Percentiles rank a stretch among this genome's conserved stretches.
phyloP scores from a whole-genome alignment of 2,113 vertebrate species.

The Nothoprocta perdicaria region DNA sequence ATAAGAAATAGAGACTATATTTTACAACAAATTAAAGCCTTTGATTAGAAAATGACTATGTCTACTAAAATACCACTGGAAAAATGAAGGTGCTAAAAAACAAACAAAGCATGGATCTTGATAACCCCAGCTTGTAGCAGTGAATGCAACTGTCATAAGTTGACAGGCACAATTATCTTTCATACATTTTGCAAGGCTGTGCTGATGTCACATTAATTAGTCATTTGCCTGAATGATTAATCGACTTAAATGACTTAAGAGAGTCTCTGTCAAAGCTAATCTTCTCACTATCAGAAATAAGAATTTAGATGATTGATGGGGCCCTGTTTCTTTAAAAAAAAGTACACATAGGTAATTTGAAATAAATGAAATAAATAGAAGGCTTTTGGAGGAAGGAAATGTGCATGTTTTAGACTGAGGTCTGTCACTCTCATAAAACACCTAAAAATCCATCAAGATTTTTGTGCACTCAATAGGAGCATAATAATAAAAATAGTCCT shows the following conservation, averaged over 20 bases:
- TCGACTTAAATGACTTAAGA: background rate
- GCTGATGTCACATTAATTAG: constrained; percentile 44
- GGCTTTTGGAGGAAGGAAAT: background rate
- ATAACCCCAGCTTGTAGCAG: background rate
- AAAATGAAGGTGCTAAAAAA: background rate
- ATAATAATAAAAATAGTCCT: background rate
- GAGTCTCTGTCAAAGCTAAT: background rate
- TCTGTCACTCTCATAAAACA: background rate
- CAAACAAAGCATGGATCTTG: background rate
- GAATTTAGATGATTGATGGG: background rate
- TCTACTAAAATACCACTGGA: background rate
- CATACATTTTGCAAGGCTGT: background rate
- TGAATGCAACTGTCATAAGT: background rate
- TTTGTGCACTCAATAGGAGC: background rate
- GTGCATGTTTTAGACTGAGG: background rate
- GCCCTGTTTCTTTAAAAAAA: background rate
- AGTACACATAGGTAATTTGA: background rate
- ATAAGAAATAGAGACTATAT: background rate
- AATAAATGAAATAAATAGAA: background rate
- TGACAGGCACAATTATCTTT: constrained; percentile 42
- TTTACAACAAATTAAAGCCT: background rate
- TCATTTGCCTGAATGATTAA: background rate
- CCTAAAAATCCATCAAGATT: background rate
- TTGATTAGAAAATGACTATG: background rate
- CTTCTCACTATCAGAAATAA: background rate